Conservation (phyloP, 2,888 invertebrate species). For the Eupithecia inturbata region DNA sequence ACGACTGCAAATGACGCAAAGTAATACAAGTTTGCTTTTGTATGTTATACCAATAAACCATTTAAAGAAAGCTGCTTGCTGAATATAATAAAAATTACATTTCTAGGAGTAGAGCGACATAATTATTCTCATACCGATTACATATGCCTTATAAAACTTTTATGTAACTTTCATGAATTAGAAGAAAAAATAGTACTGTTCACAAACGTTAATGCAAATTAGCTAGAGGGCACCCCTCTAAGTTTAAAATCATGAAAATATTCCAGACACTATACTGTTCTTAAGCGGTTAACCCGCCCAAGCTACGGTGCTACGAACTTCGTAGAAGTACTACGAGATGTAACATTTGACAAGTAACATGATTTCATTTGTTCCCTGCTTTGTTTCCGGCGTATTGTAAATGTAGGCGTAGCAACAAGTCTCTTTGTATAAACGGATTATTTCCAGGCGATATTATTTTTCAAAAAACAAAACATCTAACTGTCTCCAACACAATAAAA, state of each 20-base stretch:
- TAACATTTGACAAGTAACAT: constrained; percentile 26
- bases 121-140: constrained; percentile 51
- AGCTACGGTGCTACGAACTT: constrained; percentile 25
- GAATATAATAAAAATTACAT: constrained; percentile 52
- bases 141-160: constrained; percentile 43
- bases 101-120: constrained; percentile 47
- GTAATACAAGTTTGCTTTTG: constrained; percentile 53
- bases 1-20: constrained; percentile 55
- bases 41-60: constrained; percentile 52
- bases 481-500: background rate
- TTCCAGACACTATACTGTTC: background rate
- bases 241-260: background rate
- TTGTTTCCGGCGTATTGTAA: background rate
- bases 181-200: background rate
- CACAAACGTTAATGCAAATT: background rate
- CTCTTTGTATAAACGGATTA: background rate
- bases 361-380: constrained; percentile 16
- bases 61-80: constrained; percentile 53
- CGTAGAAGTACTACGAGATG: constrained; percentile 32
- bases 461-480: background rate
- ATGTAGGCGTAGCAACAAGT: constrained; percentile 5
- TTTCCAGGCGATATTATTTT: background rate
- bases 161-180: constrained; percentile 45
- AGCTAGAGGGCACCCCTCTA: background rate
- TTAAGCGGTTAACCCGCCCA: background rate